Evolutionary conservation across 2,888 invertebrate species (phyloP).

Genomic region (Diplolepis rosae): DNA sequence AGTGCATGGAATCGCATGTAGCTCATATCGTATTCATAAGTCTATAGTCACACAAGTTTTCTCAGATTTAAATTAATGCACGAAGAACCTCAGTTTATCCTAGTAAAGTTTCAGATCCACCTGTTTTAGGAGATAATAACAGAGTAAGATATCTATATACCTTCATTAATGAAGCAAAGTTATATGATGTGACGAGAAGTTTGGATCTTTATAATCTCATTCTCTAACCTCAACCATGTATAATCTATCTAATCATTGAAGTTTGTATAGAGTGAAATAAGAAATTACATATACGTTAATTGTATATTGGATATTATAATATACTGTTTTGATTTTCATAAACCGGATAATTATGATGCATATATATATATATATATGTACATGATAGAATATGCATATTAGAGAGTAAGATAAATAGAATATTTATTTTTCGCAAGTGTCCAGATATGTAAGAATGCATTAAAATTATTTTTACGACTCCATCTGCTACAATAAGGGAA

Average conservation of each 20-base stretch:
- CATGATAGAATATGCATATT: too few relatives aligned
- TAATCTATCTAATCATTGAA: not conserved
- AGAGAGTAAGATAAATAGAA: too few relatives aligned
- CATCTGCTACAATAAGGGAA: too few relatives aligned
- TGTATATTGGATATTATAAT: too few relatives aligned
- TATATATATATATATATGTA: too few relatives aligned
- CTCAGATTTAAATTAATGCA: not conserved
- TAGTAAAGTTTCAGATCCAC: conserved; percentile 7
- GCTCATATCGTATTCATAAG: not conserved
- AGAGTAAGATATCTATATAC: conserved; percentile 18
- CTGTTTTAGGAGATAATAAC: not conserved
- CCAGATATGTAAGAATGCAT: too few relatives aligned
- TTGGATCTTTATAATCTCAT: conserved; percentile 2
- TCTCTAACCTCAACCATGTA: not conserved
- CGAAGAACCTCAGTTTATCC: conserved; percentile 1
- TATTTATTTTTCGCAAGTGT: too few relatives aligned
- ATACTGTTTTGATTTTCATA: too few relatives aligned
- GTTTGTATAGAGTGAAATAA: not conserved
- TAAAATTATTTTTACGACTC: too few relatives aligned
- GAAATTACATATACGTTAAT: too few relatives aligned
- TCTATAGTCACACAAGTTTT: conserved; percentile 1
- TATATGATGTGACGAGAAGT: not conserved
- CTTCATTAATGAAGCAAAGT: conserved; percentile 15
- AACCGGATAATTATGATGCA: too few relatives aligned
- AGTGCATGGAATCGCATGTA: not conserved